Percentiles rank a stretch among this genome's conserved stretches.
phyloP scores from a whole-genome alignment of 2,113 vertebrate genomes.

The Australoheros scitulus region DNA sequence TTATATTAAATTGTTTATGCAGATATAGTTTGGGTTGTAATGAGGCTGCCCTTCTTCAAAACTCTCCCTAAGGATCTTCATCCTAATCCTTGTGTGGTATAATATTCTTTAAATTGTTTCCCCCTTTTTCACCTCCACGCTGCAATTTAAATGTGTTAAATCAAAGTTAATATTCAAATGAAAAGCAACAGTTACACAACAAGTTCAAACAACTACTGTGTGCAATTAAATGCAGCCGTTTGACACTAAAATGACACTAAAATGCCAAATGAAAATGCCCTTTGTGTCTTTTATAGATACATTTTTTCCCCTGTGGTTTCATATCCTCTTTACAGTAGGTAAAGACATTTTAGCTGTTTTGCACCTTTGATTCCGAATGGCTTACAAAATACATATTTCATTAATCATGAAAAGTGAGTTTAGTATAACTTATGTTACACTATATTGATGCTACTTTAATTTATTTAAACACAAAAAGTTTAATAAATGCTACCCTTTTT shows the following conservation, averaged over 20 bases:
- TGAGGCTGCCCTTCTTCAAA: background rate
- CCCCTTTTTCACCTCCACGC: background rate
- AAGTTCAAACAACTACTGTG: background rate
- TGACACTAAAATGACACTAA: background rate
- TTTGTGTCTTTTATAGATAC: background rate
- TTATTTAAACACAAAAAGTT: background rate
- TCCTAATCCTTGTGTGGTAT: background rate
- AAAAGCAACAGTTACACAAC: no score
- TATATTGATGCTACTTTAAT: background rate
- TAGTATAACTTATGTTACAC: background rate
- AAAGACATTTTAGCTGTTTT: background rate
- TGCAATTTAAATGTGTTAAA: background rate
- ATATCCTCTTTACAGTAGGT: background rate
- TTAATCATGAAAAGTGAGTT: background rate
- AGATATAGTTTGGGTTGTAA: background rate
- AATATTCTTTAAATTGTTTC: background rate
- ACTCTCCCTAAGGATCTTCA: background rate
- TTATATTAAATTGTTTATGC: background rate
- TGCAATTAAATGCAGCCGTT: background rate
- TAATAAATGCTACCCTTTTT: background rate
- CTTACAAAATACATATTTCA: background rate
- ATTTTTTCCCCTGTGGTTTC: background rate
- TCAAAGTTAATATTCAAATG: background rate
- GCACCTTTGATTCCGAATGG: background rate
- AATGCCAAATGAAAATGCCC: background rate